Evolutionary conservation across 2,113 vertebrate species (phyloP).

Genomic region (Phrynosoma platyrhinos): DNA sequence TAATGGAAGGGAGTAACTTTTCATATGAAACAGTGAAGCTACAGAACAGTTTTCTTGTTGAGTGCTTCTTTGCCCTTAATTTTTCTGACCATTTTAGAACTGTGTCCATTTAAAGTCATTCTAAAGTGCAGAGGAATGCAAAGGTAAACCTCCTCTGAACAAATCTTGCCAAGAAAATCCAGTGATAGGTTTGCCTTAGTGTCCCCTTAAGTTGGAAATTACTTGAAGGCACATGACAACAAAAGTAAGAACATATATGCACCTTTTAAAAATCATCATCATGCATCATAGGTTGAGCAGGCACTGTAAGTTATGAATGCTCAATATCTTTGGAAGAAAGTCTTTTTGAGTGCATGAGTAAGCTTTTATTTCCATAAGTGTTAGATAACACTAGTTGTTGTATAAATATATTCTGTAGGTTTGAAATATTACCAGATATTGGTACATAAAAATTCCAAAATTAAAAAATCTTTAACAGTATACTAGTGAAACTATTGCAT

Average conservation of each 20-base stretch:
- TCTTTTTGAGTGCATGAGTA: neutral
- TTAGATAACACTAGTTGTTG: neutral
- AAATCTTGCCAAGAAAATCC: too few relatives aligned
- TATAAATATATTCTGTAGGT: neutral
- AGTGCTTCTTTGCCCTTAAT: constrained; percentile 14
- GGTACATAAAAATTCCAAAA: neutral
- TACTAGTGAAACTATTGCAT: neutral
- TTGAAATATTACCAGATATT: too few relatives aligned
- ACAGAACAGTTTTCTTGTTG: neutral
- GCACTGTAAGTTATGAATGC: neutral
- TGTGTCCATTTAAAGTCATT: constrained; percentile 20
- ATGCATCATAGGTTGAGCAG: neutral
- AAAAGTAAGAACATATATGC: too few relatives aligned
- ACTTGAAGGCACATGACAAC: neutral
- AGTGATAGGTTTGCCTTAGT: too few relatives aligned
- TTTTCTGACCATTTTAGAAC: constrained; percentile 18
- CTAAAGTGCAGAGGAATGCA: neutral
- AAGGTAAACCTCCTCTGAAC: too few relatives aligned
- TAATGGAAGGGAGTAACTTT: neutral
- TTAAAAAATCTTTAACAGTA: neutral
- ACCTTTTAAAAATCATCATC: too few relatives aligned
- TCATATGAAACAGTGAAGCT: neutral
- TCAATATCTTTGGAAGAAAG: neutral
- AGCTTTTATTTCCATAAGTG: neutral
- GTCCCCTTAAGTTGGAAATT: too few relatives aligned